These are phyloP conservation scores for Prunella himalayana DNA, from an alignment of 2,113 vertebrate species.

Conservation along the genomic window DNA sequence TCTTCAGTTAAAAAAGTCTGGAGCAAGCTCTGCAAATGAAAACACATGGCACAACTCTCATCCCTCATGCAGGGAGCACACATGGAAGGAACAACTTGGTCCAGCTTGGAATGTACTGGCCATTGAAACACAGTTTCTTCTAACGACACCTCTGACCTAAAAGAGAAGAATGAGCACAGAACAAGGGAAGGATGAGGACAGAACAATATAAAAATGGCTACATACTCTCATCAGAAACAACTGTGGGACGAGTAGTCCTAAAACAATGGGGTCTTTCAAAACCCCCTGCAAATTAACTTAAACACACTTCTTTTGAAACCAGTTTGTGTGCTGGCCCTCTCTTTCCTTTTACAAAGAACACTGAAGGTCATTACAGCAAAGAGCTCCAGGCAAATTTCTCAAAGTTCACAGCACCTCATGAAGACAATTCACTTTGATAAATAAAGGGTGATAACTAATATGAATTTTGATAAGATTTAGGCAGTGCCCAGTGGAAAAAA, in stretches of 20 bases:
- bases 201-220: not conserved
- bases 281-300: not conserved
- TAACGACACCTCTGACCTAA: not conserved
- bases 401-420: conserved; percentile 11
- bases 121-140: not conserved
- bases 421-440: conserved; percentile 34
- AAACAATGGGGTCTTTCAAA: conserved; percentile 19
- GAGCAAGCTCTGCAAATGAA: not conserved
- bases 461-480: conserved; percentile 1
- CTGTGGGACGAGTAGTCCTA: not conserved
- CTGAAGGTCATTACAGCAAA: not conserved
- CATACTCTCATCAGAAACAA: not conserved
- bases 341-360: not conserved
- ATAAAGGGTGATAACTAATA: conserved; percentile 19
- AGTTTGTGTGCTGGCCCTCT: not conserved
- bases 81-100: not conserved
- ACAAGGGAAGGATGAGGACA: not conserved
- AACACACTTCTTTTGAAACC: conserved; percentile 10
- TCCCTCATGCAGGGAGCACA: not conserved
- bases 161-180: not conserved
- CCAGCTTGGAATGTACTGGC: not conserved
- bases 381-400: conserved; percentile 24
- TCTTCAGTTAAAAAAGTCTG: not conserved
- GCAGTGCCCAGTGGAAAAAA: not conserved
- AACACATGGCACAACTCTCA: not conserved